Evolutionary conservation across 2,113 vertebrate species (phyloP).

Genomic region (Dryoscopus gambensis): DNA sequence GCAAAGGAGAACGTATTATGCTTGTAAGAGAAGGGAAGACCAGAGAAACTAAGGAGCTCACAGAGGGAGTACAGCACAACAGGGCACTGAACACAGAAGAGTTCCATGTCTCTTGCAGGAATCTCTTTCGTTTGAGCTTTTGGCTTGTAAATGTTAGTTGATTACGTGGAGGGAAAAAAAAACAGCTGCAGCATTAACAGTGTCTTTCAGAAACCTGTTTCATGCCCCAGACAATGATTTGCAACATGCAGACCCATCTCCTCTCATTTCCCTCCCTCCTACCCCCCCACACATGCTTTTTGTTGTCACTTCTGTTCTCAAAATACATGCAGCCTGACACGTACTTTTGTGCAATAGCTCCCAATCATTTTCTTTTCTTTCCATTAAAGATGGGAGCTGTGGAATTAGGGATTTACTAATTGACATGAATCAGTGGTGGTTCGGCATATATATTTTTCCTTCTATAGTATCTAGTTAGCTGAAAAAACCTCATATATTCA

Average conservation of each 20-base stretch:
- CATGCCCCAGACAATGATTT: not conserved
- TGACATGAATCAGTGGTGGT: constrained; percentile 39
- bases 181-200: not conserved
- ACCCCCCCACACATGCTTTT: not conserved
- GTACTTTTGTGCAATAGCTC: not conserved
- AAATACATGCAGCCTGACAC: not conserved
- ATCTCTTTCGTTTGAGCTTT: not conserved
- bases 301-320: not conserved
- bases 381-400: not conserved
- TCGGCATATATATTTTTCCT: constrained; percentile 14
- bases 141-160: not conserved
- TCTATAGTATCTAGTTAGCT: constrained; percentile 44
- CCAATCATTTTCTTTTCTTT: not conserved
- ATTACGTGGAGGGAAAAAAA: not conserved
- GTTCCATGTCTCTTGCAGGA: not conserved
- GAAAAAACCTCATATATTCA: constrained; percentile 45
- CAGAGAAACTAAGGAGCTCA: not conserved
- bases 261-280: not conserved
- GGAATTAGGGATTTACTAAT: constrained; percentile 1
- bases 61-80: not conserved
- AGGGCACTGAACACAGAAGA: not conserved
- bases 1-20: not conserved
- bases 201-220: not conserved
- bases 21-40: not conserved
- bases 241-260: not conserved